Evolutionary conservation across 2,113 vertebrate species (phyloP).

Genomic region (Protobothrops flavoviridis): DNA sequence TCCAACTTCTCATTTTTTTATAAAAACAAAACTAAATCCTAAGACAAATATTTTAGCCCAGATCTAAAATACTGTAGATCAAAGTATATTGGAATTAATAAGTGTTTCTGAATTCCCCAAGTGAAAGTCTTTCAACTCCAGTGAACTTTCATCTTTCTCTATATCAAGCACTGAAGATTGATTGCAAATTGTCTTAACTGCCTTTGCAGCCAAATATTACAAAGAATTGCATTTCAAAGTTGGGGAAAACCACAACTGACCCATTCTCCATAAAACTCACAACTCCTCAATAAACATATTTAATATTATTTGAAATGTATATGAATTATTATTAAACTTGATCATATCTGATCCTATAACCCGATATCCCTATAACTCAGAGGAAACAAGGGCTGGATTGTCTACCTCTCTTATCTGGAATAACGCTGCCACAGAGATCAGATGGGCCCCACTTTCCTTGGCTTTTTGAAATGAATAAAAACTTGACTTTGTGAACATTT

Average conservation of each 20-base stretch:
- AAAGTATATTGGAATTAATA: not conserved
- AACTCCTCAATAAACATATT: not conserved
- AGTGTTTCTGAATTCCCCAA: not conserved
- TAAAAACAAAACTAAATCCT: not conserved
- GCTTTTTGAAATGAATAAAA: not conserved
- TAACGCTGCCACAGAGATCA: not conserved
- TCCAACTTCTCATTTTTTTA: not conserved
- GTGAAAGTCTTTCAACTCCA: not conserved
- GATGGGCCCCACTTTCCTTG: not conserved
- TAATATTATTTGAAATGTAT: not conserved
- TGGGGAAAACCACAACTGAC: not conserved
- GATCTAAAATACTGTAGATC: not conserved
- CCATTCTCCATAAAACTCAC: not conserved
- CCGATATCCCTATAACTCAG: not conserved
- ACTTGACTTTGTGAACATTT: not conserved
- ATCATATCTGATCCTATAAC: not conserved
- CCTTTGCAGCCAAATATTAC: not conserved
- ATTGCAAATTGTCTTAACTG: not conserved
- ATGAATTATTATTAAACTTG: not conserved
- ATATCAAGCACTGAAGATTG: not conserved
- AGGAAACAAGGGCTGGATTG: not conserved
- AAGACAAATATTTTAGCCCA: not conserved
- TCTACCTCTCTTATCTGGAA: not conserved
- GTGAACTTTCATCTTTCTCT: not conserved
- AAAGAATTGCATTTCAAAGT: not conserved